Evolutionary conservation across 23 tunicate species (phyloP).

Genomic region (Trididemnum nubilum): DNA sequence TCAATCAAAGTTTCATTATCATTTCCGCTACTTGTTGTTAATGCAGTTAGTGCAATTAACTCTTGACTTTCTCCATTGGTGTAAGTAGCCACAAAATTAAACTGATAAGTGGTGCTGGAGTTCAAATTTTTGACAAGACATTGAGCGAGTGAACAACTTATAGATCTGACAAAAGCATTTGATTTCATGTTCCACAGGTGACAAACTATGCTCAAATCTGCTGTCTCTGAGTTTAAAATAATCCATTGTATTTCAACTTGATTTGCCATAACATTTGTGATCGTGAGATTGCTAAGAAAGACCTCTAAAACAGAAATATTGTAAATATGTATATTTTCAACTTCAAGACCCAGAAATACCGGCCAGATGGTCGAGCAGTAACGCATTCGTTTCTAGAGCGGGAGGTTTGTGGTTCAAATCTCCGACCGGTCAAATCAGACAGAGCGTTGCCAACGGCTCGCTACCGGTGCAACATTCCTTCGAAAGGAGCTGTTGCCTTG

Average conservation of each 20-base stretch:
- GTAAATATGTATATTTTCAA: no score
- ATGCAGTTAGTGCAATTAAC: not conserved
- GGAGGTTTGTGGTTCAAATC: no score
- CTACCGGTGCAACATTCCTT: no score
- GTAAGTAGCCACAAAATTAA: slow-evolving; percentile 15
- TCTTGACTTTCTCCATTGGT: slow-evolving; percentile 26
- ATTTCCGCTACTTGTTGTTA: no score
- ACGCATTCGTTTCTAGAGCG: no score
- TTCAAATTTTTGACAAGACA: slow-evolving; percentile 40
- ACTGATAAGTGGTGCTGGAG: slow-evolving; percentile 43
- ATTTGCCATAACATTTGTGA: not conserved
- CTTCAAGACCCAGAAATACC: no score
- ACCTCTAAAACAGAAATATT: not conserved
- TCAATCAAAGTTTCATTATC: no score
- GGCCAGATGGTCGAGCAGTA: no score
- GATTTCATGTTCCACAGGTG: not conserved
- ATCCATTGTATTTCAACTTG: not conserved
- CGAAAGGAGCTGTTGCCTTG: no score
- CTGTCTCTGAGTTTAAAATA: not conserved
- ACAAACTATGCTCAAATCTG: not conserved
- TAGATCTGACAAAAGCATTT: not conserved
- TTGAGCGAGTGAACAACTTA: not conserved
- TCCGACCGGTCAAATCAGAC: no score
- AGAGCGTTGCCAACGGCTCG: no score
- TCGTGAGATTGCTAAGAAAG: not conserved